phyloP scores from a whole-genome alignment of 1,140 invertebrate genomes.

The Ephestia elutella region DNA sequence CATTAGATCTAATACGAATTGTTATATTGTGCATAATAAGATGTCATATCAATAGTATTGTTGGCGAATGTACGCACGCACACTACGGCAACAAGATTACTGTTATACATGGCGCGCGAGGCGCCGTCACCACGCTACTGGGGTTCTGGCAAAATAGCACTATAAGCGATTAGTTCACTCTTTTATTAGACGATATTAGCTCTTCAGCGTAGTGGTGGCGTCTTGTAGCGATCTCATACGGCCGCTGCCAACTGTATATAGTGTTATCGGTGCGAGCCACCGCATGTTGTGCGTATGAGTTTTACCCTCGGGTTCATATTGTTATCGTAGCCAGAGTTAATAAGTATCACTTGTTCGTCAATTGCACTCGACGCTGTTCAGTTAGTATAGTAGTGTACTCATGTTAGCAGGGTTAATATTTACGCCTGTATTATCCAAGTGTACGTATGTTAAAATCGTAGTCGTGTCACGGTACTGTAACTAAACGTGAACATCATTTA shows the following conservation, averaged over 20 bases:
- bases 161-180: background rate
- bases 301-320: conserved; percentile 57
- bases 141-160: background rate
- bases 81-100: conserved; percentile 10
- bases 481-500: conserved; percentile 2
- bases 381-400: conserved; percentile 53
- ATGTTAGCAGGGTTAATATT: conserved; percentile 38
- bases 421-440: conserved; percentile 22
- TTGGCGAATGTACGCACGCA: conserved; percentile 18
- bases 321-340: conserved; percentile 65
- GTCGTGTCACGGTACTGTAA: conserved; percentile 19
- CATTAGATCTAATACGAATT: conserved; percentile 46
- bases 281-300: conserved; percentile 43
- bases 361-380: conserved; percentile 67
- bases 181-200: background rate
- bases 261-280: conserved; percentile 46
- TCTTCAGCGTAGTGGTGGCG: background rate
- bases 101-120: conserved; percentile 9
- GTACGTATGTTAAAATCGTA: conserved; percentile 28
- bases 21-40: conserved; percentile 62
- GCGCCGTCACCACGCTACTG: background rate
- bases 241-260: conserved; percentile 32
- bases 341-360: conserved; percentile 72
- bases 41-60: conserved; percentile 48
- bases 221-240: background rate